Base-by-base conservation (phyloP, 2,797 vertebrate species). In the Molothrus ater region DNA sequence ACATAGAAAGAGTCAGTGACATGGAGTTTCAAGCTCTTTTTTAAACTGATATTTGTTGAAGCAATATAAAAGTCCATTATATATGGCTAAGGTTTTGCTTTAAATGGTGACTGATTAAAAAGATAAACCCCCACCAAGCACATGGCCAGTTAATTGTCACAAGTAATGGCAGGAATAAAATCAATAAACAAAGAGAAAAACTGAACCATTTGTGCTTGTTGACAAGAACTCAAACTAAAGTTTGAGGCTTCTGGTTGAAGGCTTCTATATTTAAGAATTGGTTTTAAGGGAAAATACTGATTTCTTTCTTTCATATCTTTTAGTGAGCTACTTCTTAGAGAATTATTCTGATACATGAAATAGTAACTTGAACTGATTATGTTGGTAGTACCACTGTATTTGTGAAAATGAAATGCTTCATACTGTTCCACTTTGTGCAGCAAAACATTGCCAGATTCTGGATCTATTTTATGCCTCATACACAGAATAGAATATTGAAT, bases 281-380 rank as follows among this genome's bases (percentile, higher is more conserved):
- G 1, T 8, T 91, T 94, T 45, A 65, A 70, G 47, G 26, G 12
- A 84, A 18, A 76, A 51, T 34, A 48, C 3, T 38, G 14, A 42
- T 34, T 86, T 86, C 2, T 66, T 76, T 76, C 14, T 66, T 83
- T 80, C 34, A 22, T 42, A 28, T 29, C 20, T 78, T 88, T 78
- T 28, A 56, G 5, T 45, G n/a, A 64, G 26, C 63, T 69, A 32
- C 68, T 85, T 36, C 34, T 64, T 57, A 53, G 4, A 59, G 31
- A 72, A 40, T 64, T 68, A 20, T 80, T 68, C 70, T 80, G 24
- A 26, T 25, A 68, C 24, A 24, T 45, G 11, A 80, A 50, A 71
- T 29, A 92, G 32, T 72, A 75, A 92, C 42, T 94, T 80, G n/a
- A 95, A 95, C 59, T 82, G 68, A 57, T 82, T 91, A 87, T 81